A percentile compares a stretch with the other conserved stretches of the same genome.
Evolutionary conservation across 2,113 vertebrate species (phyloP).

Genomic region (Menidia beryllina): DNA sequence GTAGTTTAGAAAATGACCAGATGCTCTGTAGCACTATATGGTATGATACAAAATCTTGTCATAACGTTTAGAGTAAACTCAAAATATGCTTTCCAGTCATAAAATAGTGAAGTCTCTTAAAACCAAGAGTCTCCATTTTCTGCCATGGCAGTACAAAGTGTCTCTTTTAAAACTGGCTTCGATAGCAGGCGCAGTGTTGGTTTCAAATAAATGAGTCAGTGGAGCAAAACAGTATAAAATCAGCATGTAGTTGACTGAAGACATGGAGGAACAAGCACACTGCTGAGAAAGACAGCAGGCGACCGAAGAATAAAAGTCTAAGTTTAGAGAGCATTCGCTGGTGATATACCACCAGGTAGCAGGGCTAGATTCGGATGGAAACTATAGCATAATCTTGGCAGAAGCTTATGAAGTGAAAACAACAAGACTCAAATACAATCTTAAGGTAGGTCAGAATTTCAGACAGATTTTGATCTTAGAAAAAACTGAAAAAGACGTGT

Average conservation of each 20-base stretch:
- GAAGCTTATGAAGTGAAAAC: background rate
- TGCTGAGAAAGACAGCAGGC: conserved; percentile 2
- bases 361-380: background rate
- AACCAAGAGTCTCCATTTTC: too few relatives aligned
- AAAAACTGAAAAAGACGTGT: conserved; percentile 8
- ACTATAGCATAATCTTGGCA: background rate
- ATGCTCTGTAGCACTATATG: background rate
- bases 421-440: background rate
- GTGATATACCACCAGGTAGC: background rate
- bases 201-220: background rate
- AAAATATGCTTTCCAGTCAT: too few relatives aligned
- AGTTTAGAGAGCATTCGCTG: conserved; percentile 7
- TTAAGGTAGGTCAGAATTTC: background rate
- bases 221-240: conserved; percentile 1
- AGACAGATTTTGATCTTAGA: background rate
- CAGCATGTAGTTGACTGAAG: conserved; percentile 3
- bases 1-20: background rate
- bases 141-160: too few relatives aligned
- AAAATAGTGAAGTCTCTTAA: too few relatives aligned
- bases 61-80: too few relatives aligned
- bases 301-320: conserved; percentile 3
- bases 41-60: too few relatives aligned
- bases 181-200: background rate
- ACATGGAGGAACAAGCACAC: background rate
- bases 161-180: background rate